phyloP scores from a whole-genome alignment of 92 coral and sea anemone species.

The Galaxea fascicularis region DNA sequence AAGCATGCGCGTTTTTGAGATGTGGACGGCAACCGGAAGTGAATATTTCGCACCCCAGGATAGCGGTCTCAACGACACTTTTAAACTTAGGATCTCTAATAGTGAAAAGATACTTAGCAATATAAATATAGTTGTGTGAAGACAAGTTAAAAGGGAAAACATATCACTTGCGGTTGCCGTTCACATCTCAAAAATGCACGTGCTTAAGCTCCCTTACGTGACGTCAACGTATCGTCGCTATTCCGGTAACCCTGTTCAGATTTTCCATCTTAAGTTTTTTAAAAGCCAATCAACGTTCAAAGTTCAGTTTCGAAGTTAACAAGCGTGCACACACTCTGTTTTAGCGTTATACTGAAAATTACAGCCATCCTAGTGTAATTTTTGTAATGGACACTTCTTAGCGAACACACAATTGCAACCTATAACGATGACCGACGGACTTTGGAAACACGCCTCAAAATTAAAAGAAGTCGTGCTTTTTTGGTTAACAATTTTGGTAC shows the following conservation, averaged over 20 bases:
- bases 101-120: too few species aligned
- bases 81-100: too few species aligned
- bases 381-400: not conserved
- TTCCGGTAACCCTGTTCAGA: conserved; percentile 7
- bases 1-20: not conserved
- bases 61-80: too few species aligned
- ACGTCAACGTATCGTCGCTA: not conserved
- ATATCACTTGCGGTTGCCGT: too few species aligned
- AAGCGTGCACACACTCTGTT: not conserved
- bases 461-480: not conserved
- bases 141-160: too few species aligned
- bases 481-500: not conserved
- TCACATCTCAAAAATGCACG: too few species aligned
- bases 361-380: not conserved
- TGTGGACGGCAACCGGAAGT: too few species aligned
- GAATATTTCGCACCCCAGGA: too few species aligned
- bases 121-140: too few species aligned
- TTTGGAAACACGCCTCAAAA: conserved; percentile 6
- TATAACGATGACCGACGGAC: not conserved
- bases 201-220: too few species aligned
- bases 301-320: not conserved
- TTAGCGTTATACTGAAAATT: not conserved
- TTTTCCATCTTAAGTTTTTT: not conserved
- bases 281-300: not conserved
- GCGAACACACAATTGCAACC: not conserved